Evolutionary conservation across 1,140 invertebrate species (phyloP), one percentile per base, ranked within the genome.

Genomic region (Ips typographus): DNA sequence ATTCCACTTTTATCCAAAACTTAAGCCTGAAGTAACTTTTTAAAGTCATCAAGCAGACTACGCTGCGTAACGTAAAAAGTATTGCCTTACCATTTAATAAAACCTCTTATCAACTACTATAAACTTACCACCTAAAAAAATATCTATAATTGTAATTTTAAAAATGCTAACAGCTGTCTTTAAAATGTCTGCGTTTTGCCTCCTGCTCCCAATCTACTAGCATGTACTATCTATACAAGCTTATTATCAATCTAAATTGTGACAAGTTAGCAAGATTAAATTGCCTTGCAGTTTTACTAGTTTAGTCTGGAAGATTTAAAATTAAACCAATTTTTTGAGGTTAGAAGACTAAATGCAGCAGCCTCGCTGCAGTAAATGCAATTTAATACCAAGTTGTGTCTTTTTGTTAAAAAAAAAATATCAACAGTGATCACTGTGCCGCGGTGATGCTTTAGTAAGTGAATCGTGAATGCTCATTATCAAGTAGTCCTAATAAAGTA

Each of bases 91-190:
- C 8, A 4, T 22, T 22, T 63, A 63, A 51, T 47, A 56, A 65
- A 56, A 40, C 47, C 39, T 66, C 53, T 40, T 66, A 66, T n/a
- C 41, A 40, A n/a, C 65, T 66, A 66, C 40, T 2, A 40, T 66
- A 66, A 40, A 36, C 65, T 68, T 68, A 68, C 57, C 47, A 51
- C n/a, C 65, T 68, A 68, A 40, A 68, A 67, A 68, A 68, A 68
- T 68, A 68, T 68, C 58, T 66, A 61, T 68, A 60, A 47, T 68
- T 8, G 3, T 68, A 58, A 56, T 65, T 65, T 42, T 55, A 56
- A 40, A 56, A 22, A 8, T 43, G 38, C 51, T 65, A 65, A 43
- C 51, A 56, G 63, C 44, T 63, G 40, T 60, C 58, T 60, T 55
- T 55, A 22, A 55, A 36, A 55, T 47, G 1, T 47, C 8, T 5